Evolutionary conservation across 2,797 vertebrate genomes (phyloP), one percentile per base, ranked within the genome.

Genomic region (Thalassophryne amazonica): DNA sequence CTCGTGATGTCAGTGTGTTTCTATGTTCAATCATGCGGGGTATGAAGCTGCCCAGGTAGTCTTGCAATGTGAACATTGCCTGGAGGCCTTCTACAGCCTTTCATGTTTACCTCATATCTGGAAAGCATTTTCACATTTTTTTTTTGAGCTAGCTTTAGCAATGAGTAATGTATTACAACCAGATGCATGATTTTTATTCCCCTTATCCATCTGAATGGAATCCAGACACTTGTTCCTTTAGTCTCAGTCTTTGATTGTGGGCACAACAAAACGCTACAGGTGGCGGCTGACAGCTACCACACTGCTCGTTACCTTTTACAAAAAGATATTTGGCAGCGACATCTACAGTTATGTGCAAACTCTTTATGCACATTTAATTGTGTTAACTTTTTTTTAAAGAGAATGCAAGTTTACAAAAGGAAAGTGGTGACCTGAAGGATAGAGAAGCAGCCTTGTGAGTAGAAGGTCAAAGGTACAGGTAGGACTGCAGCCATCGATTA

Each of bases 161-260:
- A 51, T 64, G 42, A 51, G 59, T 79, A 72, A 35, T 46, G 55
- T 70, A 81, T 87, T 72, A 47, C 39, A 75, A 70, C 74, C 80
- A 85, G 73, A 85, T 85, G 81, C 45, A 49, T 1, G 2, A n/a
- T 32, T 48, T 22, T 31, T 29, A 40, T 16, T 27, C 3, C 8
- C 36, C 17, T 27, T 5, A 21, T 29, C 4, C 1, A 14, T 11
- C 42, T 64, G 58, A 75, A 69, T 63, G 15, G 27, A 55, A 59
- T 74, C 67, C 78, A 81, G 67, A 63, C 66, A 77, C 65, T 76
- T 79, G 76, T 69, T 77, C 14, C 45, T 72, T 79, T 60, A 58
- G 66, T 60, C 39, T 48, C 4, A 21, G 22, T 23, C 36, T 9
- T 18, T 56, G 54, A 52, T 45, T 35, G 13, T 18, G 28, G 49